Base-by-base conservation (phyloP, 2,797 vertebrate genomes). In the Chelidonichthys spinosus region DNA sequence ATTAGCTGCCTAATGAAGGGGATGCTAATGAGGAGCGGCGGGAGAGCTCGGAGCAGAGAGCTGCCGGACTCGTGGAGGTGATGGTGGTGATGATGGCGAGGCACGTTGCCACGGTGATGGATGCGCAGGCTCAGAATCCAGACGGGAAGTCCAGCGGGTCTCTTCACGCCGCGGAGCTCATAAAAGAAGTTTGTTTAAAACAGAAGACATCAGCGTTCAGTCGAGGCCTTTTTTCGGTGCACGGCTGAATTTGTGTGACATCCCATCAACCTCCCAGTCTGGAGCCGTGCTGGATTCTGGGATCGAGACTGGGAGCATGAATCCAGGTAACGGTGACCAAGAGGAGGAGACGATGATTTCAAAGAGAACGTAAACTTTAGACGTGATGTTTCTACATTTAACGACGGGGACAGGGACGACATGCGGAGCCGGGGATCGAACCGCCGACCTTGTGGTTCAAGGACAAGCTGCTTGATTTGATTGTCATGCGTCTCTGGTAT, bases 1-100 rank as follows among this genome's bases (percentile, higher is more conserved):
- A 76, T 74, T 66, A 88, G 71, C 84, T 64, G 69, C 68, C 62
- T 85, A 82, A 89, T 85, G 86, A 89, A 73, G 47, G 72, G 0
- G 39, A 62, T 32, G 79, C 69, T 87, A 86, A 88, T 84, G 84
- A 84, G 54, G 78, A 79, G 79, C 81, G 11, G 65, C 6, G 72
- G 82, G 82, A 83, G 70, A 49, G 62, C 62, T 69, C 14, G 59
- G 54, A 62, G 65, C 25, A 7, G 42, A 69, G 55, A 44, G 44
- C 66, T 62, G 53, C 3, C 2, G 3, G 11, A 43, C 47, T 37
- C 18, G 0, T 4, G 5, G 0, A 36, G 62, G 47, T 5, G 47
- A 25, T 11, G 25, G 25, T 25, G 25, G 25, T 25, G 25, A 18
- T 0, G 67, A 68, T 33, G 62, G 37, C 14, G 46, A 14, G 36